These are phyloP conservation scores for Prunella fulvescens DNA, from an alignment of 2,113 vertebrate species.

Conservation along the genomic window DNA sequence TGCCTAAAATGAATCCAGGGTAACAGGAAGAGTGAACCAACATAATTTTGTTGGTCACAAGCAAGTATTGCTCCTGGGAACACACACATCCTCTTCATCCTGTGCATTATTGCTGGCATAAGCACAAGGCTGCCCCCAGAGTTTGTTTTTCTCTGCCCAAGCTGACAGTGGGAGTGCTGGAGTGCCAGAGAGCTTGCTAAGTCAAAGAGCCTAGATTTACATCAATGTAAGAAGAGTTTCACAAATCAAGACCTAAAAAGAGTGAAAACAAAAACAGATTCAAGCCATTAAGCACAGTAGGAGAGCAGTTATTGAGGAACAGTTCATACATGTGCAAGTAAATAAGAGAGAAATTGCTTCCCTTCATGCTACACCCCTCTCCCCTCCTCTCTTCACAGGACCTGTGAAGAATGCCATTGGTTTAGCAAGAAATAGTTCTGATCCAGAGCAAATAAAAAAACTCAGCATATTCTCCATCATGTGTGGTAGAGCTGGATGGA, in stretches of 20 bases:
- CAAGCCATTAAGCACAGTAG: not conserved
- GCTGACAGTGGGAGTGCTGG: not conserved
- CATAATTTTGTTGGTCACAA: too few species aligned
- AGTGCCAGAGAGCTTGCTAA: not conserved
- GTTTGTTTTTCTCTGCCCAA: not conserved
- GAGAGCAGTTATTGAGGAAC: not conserved
- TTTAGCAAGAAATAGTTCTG: not conserved
- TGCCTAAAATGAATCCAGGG: not conserved
- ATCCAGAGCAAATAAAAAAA: not conserved
- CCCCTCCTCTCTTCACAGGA: not conserved
- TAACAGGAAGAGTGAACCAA: not conserved
- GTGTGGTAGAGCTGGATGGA: not conserved
- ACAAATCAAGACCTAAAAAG: not conserved
- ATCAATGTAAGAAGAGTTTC: not conserved
- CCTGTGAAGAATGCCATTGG: not conserved
- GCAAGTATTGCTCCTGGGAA: not conserved
- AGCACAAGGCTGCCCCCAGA: not conserved
- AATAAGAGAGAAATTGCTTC: not conserved
- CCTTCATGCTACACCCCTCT: not conserved
- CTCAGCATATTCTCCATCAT: not conserved
- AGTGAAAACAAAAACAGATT: not conserved
- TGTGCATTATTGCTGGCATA: rapidly evolving
- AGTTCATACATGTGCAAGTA: not conserved
- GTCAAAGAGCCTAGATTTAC: not conserved
- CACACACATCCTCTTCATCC: not conserved